Conservation (phyloP, 2,888 invertebrate genomes). For the Morinoia aosen region DNA sequence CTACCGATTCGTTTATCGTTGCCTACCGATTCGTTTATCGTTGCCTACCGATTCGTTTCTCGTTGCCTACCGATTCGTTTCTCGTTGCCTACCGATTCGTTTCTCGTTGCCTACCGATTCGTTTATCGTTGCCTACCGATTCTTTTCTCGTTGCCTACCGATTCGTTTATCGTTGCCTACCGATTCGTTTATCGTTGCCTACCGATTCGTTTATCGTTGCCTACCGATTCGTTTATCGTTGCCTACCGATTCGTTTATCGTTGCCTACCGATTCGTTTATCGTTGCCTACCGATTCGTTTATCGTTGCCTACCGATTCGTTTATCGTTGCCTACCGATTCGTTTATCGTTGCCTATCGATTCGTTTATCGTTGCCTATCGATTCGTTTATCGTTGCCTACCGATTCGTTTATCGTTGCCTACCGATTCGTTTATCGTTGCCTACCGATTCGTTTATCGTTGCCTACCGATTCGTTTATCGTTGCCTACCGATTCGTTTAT, state of each 20-base stretch:
- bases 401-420: not conserved
- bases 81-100: not conserved
- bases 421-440: too few species aligned
- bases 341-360: not conserved
- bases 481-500: not conserved
- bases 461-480: not conserved
- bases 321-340: not conserved
- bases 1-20: not conserved
- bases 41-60: too few species aligned
- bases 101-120: not conserved
- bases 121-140: too few species aligned
- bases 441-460: not conserved
- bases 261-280: not conserved
- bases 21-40: not conserved
- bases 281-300: not conserved
- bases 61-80: not conserved
- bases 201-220: not conserved
- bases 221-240: too few species aligned
- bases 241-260: not conserved
- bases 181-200: not conserved
- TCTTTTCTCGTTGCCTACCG: not conserved
- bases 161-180: not conserved
- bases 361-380: too few species aligned
- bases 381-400: conserved; percentile 6
- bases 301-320: not conserved